Percentiles rank a stretch among this genome's conserved stretches.
Conservation (phyloP, 2,113 vertebrate species). For the Desmodus rotundus region DNA sequence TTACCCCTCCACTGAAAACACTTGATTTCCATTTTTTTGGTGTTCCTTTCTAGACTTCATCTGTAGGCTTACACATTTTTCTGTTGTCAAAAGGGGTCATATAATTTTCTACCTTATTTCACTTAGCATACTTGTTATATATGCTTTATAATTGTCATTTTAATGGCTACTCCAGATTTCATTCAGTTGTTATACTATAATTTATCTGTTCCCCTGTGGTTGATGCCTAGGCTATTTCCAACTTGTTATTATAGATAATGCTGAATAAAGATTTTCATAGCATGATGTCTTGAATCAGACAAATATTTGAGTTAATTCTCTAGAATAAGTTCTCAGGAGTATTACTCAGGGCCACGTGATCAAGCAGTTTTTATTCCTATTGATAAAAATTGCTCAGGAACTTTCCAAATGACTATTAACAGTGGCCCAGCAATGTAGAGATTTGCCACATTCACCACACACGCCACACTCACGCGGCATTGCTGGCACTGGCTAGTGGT, state of each 20-base stretch:
- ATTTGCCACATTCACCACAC: background rate
- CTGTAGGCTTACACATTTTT: background rate
- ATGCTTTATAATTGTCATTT: background rate
- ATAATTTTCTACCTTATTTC: background rate
- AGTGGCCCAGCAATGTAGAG: background rate
- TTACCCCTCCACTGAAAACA: background rate
- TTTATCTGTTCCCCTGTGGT: background rate
- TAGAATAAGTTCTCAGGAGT: background rate
- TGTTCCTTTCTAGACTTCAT: background rate
- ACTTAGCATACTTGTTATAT: background rate
- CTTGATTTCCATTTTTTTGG: background rate
- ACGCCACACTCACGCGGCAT: too few relatives aligned
- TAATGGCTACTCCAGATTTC: slow-evolving; percentile 36
- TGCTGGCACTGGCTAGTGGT: background rate
- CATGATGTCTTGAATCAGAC: too few relatives aligned
- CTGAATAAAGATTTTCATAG: slow-evolving; percentile 43
- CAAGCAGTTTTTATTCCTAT: slow-evolving; percentile 42
- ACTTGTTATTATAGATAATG: slow-evolving; percentile 18
- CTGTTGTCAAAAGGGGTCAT: background rate
- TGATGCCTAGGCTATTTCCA: slow-evolving; percentile 13
- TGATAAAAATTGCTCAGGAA: slow-evolving; percentile 19
- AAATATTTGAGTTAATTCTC: background rate
- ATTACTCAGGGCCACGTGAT: background rate
- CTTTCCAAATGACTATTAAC: background rate
- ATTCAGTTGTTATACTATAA: background rate